Base-by-base conservation (phyloP, 2,888 invertebrate genomes). In the Lysandra coridon region DNA sequence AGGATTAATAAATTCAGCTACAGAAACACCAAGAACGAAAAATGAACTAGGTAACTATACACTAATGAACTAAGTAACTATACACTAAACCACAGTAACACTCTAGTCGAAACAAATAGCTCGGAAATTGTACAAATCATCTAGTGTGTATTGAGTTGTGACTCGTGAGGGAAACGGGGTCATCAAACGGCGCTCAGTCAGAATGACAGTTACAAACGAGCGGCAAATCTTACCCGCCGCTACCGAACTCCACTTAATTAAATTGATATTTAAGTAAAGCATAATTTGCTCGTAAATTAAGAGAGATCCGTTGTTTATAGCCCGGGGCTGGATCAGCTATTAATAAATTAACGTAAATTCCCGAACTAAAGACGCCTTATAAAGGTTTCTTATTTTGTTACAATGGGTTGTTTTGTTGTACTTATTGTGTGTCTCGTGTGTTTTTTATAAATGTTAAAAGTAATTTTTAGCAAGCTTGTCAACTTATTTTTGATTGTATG, bases 181-280 rank as follows among this genome's bases (percentile, higher is more conserved):
- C 57, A 79, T 79, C 76, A 77, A 79, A 79, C 76, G 33, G 73
- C 79, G 77, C 40, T 74, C 78, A 79, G 69, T 82, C 80, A 86
- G 88, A 91, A 89, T 87, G 91, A 87, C 91, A 90, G 88, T 89
- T 91, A 92, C 89, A 90, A 91, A 91, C 88, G 92, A 91, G 86
- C 87, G 80, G 85, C 87, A 91, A 92, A 92, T 90, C 92, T 53
- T 17, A 57, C 17, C 57, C 91, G 80, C 84, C 80, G 86, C 87
- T 89, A 88, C 87, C 87, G 88, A 92, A 91, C 90, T 89, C 87
- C 89, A 92, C 92, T 94, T 93, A 94, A 94, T 93, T 94, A 94
- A 94, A 94, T 95, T 94, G 94, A 94, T 94, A 94, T 94, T 94
- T 93, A 94, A 94, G 93, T 92, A 92, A 92, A 93, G 93, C 91